Conservation (phyloP, 2,888 invertebrate species). For the Ormyrus labotus region DNA sequence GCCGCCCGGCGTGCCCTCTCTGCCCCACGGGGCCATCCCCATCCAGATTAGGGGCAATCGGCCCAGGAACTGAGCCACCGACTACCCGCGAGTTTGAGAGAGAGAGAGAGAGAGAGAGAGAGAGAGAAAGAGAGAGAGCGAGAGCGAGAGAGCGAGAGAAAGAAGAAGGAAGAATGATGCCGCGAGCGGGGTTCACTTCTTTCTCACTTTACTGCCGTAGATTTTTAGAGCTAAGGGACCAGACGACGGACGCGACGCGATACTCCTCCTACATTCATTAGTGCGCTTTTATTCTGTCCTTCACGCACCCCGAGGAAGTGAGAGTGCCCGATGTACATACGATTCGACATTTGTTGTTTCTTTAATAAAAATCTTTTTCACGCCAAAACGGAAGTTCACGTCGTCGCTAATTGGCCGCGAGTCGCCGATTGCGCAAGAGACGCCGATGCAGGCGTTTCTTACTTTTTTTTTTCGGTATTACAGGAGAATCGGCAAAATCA, state of each 20-base stretch:
- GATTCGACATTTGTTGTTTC: too few relatives aligned
- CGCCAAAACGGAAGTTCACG: too few relatives aligned
- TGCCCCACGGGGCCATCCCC: slow-evolving; percentile 68
- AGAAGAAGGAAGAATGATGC: not conserved
- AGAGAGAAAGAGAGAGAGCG: not conserved
- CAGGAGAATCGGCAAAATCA: not conserved
- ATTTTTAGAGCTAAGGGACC: not conserved
- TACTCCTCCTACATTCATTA: not conserved
- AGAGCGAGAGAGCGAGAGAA: not conserved
- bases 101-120: slow-evolving; percentile 1
- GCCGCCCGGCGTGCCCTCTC: slow-evolving; percentile 70
- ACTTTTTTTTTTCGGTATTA: not conserved
- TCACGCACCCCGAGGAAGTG: not conserved
- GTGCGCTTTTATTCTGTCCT: not conserved
- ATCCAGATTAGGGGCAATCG: slow-evolving; percentile 65
- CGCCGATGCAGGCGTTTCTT: too few relatives aligned
- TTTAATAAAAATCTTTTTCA: too few relatives aligned
- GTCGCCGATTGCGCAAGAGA: too few relatives aligned
- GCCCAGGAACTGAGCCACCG: slow-evolving; percentile 66
- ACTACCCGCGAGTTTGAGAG: not conserved
- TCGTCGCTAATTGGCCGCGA: too few relatives aligned
- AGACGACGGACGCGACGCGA: not conserved
- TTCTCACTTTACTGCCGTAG: too few relatives aligned
- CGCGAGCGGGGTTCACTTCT: not conserved
- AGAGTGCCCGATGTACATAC: too few relatives aligned